These are phyloP conservation scores for Atractosteus spatula DNA, from an alignment of 2,113 vertebrate genomes.

Conservation along the genomic window DNA sequence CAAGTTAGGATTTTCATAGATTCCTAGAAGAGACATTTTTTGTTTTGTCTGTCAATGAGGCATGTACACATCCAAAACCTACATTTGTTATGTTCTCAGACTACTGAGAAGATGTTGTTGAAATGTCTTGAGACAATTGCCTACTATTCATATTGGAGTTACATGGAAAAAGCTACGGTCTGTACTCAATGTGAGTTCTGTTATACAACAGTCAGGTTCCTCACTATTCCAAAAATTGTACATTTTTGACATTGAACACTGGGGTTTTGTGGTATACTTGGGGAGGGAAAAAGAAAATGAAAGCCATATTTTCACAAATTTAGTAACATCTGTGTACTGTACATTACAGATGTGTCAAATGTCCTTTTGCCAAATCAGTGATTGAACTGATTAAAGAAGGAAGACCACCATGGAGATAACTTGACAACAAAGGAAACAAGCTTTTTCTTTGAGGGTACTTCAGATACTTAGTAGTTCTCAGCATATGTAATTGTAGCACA, in stretches of 20 bases:
- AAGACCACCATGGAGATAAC: background rate
- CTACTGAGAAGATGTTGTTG: background rate
- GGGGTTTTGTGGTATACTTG: background rate
- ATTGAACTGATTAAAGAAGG: background rate
- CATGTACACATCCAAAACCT: background rate
- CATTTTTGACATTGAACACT: background rate
- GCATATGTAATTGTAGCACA: background rate
- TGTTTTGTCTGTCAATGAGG: background rate
- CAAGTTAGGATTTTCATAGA: no score
- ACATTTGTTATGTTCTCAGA: background rate
- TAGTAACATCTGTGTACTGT: background rate
- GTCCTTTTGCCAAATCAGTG: background rate
- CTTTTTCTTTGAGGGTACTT: background rate
- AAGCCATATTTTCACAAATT: background rate
- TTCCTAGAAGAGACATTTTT: no score
- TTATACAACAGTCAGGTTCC: background rate
- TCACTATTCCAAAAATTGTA: background rate
- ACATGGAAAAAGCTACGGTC: no score
- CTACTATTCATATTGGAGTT: no score
- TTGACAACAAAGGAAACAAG: background rate
- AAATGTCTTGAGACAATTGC: no score
- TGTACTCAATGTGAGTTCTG: background rate
- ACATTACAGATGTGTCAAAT: background rate
- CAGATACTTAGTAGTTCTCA: background rate
- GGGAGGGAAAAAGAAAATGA: background rate